phyloP scores from a whole-genome alignment of 2,888 invertebrate genomes.

The Bellardia bayeri region DNA sequence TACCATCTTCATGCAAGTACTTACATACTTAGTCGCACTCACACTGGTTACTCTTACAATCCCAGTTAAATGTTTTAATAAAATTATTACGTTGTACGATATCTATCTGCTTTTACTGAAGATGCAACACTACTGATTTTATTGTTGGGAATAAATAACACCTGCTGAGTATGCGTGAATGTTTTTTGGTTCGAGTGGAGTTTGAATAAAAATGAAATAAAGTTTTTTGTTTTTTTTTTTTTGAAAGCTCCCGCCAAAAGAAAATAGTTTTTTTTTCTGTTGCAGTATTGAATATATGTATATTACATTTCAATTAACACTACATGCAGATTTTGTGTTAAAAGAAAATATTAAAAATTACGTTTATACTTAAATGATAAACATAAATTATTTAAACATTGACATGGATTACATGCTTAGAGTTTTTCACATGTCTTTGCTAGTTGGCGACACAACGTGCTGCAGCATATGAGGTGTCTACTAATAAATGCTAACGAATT shows the following conservation, averaged over 20 bases:
- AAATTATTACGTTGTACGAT: slow-evolving; percentile 57
- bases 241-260: slow-evolving; percentile 49
- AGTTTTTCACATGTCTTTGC: neutral
- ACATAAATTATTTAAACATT: neutral
- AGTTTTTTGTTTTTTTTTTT: neutral
- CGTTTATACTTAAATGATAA: neutral
- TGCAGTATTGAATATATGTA: neutral
- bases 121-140: slow-evolving; percentile 44
- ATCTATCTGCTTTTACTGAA: slow-evolving; percentile 59
- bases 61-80: slow-evolving; percentile 45
- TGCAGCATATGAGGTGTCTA: neutral
- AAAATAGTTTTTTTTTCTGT: slow-evolving; percentile 12
- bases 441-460: neutral
- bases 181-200: slow-evolving; percentile 7
- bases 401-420: neutral
- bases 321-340: slow-evolving; percentile 2
- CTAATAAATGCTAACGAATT: neutral
- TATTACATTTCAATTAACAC: slow-evolving; percentile 62
- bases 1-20: slow-evolving; percentile 26
- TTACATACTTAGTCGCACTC: neutral
- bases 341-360: too few relatives aligned
- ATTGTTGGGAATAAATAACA: slow-evolving; percentile 20
- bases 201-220: neutral
- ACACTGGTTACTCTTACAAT: slow-evolving; percentile 7
- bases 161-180: slow-evolving; percentile 53